phyloP scores from a whole-genome alignment of 2,888 invertebrate species.

The Lampropteryx suffumata region DNA sequence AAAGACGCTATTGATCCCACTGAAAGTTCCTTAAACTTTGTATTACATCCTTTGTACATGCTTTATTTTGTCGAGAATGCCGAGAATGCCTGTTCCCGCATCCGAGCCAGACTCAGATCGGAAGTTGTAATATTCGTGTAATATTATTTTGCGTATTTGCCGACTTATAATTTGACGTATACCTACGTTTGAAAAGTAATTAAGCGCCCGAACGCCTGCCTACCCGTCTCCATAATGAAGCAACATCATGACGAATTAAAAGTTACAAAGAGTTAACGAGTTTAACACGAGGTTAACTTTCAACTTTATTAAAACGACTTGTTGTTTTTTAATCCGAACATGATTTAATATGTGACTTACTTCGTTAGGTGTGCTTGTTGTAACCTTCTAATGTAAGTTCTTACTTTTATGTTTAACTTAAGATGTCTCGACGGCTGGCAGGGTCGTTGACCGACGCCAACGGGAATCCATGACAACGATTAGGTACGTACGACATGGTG shows the following conservation, averaged over 20 bases:
- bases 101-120: slow-evolving; percentile 7
- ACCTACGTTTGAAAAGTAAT: slow-evolving; percentile 43
- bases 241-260: slow-evolving; percentile 49
- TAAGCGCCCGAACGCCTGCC: slow-evolving; percentile 45
- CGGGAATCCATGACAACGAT: slow-evolving; percentile 66
- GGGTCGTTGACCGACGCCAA: slow-evolving; percentile 76
- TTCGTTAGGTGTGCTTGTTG: slow-evolving; percentile 52
- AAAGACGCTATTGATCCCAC: slow-evolving; percentile 32
- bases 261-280: slow-evolving; percentile 58
- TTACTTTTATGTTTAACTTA: slow-evolving; percentile 62
- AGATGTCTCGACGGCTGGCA: slow-evolving; percentile 67
- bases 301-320: slow-evolving; percentile 42
- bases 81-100: slow-evolving; percentile 6
- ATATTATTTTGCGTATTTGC: slow-evolving; percentile 26
- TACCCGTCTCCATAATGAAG: slow-evolving; percentile 46
- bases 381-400: slow-evolving; percentile 58
- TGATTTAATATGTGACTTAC: slow-evolving; percentile 39
- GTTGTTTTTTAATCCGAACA: slow-evolving; percentile 41
- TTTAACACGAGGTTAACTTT: slow-evolving; percentile 40
- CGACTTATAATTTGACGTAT: slow-evolving; percentile 33
- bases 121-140: slow-evolving; percentile 20
- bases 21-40: slow-evolving; percentile 32
- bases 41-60: slow-evolving; percentile 26
- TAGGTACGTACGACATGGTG: slow-evolving; percentile 56
- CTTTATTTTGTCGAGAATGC: slow-evolving; percentile 22